Base-by-base conservation (phyloP, 2,888 invertebrate species). In the Malachius bipustulatus region DNA sequence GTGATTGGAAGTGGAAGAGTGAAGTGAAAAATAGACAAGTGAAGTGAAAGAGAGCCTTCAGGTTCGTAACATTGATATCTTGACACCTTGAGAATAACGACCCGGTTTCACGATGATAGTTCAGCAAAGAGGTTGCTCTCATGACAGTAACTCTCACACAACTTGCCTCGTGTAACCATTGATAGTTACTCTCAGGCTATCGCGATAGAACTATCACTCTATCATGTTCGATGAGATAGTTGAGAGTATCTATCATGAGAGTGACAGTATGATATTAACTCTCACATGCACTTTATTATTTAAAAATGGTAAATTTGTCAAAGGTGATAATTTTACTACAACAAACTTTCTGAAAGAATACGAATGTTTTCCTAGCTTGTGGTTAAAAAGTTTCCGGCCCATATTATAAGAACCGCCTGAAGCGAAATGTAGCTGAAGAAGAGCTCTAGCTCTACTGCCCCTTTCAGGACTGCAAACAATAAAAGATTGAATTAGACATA, bases 371-470 rank as follows among this genome's bases (percentile, higher is more conserved):
- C 24, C 24, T 19, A 8, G 24, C 24, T 19, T 19, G 24, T 19
- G 24, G 24, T n/a, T 8, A 19, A 19, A 19, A 6, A 19, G 24
- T 19, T 19, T n/a, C n/a, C n/a, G n/a, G 24, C 24, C 24, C 24
- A n/a, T 6, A 19, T 19, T 19, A 19, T 19, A 19, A 19, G n/a
- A 19, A 19, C 24, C 24, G 24, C 24, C 6, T 19, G n/a, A 19
- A 19, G 24, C 14, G 13, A 28, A n/a, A 10, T 31, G 13, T 8
- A 31, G 13, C 13, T 28, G n/a, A 28, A 11, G 31, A 9, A 13
- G 9, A 31, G 31, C 14, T n/a, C n/a, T n/a, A n/a, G n/a, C n/a
- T n/a, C n/a, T 31, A 14, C 35, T 31, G 26, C n/a, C 15, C 9
- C 13, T 32, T 4, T 30, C 12, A 6, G 16, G 31, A 30, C 8